Evolutionary conservation across 1,140 invertebrate genomes (phyloP).

Genomic region (Forficula auricularia): DNA sequence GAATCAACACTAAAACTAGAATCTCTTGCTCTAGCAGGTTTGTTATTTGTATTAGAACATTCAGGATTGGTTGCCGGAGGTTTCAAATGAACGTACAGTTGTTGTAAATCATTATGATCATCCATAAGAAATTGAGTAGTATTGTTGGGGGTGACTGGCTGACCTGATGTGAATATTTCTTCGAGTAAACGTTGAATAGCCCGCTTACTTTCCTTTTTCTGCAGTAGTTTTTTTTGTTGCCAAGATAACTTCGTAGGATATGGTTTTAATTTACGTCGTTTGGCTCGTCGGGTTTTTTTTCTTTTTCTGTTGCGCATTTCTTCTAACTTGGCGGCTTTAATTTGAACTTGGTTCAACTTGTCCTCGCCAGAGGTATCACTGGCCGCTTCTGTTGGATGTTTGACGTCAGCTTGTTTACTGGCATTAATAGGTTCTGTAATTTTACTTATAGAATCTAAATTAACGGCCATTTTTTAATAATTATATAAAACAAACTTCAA

Average conservation of each 20-base stretch:
- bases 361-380: constrained; percentile 4
- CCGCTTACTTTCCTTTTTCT: constrained; percentile 5
- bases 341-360: background rate
- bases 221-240: constrained; percentile 24
- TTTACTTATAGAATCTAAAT: background rate
- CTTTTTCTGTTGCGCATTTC: constrained; percentile 16
- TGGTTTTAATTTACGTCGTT: constrained; percentile 34
- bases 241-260: constrained; percentile 30
- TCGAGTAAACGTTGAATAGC: background rate
- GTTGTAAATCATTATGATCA: constrained; percentile 62
- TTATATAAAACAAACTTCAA: too few species aligned
- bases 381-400: constrained; percentile 1
- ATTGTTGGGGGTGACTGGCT: constrained; percentile 66
- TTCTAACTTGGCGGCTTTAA: background rate
- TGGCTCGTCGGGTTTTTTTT: constrained; percentile 37
- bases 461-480: background rate
- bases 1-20: constrained; percentile 67
- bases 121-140: constrained; percentile 89
- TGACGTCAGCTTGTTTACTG: constrained; percentile 5
- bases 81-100: constrained; percentile 43
- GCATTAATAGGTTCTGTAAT: background rate
- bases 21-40: constrained; percentile 44
- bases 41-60: constrained; percentile 16
- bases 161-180: constrained; percentile 19
- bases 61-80: constrained; percentile 7